phyloP scores from a whole-genome alignment of 2,888 invertebrate genomes.

The Ellobium chinense region DNA sequence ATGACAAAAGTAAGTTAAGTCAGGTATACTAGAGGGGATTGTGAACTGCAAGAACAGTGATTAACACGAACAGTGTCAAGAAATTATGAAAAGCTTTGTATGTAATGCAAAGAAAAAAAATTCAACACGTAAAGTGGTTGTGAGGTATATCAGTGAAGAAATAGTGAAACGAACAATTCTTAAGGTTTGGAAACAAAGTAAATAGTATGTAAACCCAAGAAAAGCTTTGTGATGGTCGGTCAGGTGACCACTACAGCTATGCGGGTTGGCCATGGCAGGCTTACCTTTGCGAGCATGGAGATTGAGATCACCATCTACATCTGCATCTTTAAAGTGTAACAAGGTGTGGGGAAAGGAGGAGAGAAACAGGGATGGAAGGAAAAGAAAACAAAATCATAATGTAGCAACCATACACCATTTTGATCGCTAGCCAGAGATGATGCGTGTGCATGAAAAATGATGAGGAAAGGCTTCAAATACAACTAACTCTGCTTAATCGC shows the following conservation, averaged over 20 bases:
- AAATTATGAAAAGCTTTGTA: neutral
- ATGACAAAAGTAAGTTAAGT: too few species aligned
- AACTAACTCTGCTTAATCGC: too few species aligned
- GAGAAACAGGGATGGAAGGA: neutral
- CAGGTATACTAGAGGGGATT: too few species aligned
- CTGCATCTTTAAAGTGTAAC: constrained; percentile 30
- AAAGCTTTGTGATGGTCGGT: neutral
- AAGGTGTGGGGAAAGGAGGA: constrained; percentile 1
- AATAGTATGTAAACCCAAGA: neutral
- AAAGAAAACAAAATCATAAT: neutral
- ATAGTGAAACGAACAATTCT: neutral
- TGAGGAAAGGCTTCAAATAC: too few species aligned
- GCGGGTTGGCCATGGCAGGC: neutral
- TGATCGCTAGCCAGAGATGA: too few species aligned
- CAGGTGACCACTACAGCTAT: neutral
- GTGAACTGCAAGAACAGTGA: too few species aligned
- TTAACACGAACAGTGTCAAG: too few species aligned
- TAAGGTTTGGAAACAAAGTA: neutral
- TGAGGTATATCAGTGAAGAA: neutral
- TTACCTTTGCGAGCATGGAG: constrained; percentile 36
- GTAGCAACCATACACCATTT: too few species aligned
- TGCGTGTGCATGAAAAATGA: too few species aligned
- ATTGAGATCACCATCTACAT: constrained; percentile 46
- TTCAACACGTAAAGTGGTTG: neutral
- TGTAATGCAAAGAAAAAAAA: neutral